These are phyloP conservation scores for Anniella stebbinsi DNA, from an alignment of 2,797 vertebrate species.

Conservation along the genomic window DNA sequence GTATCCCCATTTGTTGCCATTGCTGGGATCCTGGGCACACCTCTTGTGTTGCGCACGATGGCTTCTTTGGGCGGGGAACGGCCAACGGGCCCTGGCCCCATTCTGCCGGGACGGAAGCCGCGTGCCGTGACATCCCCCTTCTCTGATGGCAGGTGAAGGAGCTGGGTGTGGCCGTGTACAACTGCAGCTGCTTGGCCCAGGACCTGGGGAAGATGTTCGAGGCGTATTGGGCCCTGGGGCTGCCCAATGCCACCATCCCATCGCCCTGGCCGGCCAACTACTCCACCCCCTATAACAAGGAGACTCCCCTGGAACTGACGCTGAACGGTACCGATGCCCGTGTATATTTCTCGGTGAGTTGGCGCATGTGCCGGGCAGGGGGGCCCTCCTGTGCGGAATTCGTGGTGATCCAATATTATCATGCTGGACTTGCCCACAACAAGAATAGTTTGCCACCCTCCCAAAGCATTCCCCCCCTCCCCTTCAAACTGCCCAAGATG, in stretches of 20 bases:
- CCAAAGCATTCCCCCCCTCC: background rate
- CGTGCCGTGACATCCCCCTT: rapidly evolving
- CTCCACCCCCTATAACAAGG: constrained; percentile 87
- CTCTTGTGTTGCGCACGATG: background rate
- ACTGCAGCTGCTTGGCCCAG: constrained; percentile 91
- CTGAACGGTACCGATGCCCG: constrained; percentile 85
- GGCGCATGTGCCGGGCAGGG: rapidly evolving
- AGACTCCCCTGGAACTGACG: constrained; percentile 85
- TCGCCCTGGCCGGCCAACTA: constrained; percentile 86
- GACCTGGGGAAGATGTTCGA: constrained; percentile 93
- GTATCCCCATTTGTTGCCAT: background rate
- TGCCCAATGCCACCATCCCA: constrained; percentile 81
- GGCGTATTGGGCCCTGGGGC: constrained; percentile 90
- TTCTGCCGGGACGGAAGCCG: background rate
- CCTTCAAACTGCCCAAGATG: background rate
- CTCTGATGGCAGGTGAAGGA: constrained; percentile 89
- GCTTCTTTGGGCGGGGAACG: background rate
- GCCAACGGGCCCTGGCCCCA: too few species aligned
- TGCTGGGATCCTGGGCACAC: background rate
- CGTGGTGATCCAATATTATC: background rate
- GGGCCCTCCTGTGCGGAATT: background rate
- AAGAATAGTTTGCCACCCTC: background rate
- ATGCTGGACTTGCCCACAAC: background rate
- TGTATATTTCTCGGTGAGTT: constrained; percentile 88
- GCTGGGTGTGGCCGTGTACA: constrained; percentile 86